Base-by-base conservation (phyloP, 2,888 invertebrate genomes). In the Octodonta nipae region DNA sequence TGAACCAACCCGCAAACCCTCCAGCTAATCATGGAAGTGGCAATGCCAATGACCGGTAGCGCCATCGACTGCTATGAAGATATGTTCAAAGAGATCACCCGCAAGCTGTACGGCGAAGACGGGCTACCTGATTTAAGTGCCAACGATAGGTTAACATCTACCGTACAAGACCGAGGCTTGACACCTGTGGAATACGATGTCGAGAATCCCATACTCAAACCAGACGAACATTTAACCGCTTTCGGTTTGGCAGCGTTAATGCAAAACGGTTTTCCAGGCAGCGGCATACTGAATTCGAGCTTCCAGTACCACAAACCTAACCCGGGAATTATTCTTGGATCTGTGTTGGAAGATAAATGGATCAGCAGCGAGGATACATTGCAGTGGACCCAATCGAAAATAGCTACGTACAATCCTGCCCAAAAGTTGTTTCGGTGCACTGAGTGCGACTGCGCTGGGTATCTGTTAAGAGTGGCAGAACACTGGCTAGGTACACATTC, bases 71-170 rank as follows among this genome's bases (percentile, higher is more conserved):
- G 68, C 58, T 75, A 83, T 66, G 83, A 84, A 65, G 83, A 83
- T 58, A 83, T 83, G 78, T 83, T 83, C 61, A 87, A 87, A 63
- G 88, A 88, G 71, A 87, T 88, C 56, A 87, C 87, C 41, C 75
- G 85, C 61, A 88, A 88, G 67, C 69, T 88, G 46, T 88, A 87
- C 65, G 87, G 87, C 42, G 85, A 86, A 62, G 86, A 87, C 62
- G 65, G 64, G 25, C 46, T 64, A 35, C 62, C 63, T 15, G 64
- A 65, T 42, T 46, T 63, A 33, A 51, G 50, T 33, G 44, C 51
- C 13, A 54, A 52, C 10, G 61, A 61, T 32, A 45, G 58, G 33
- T 41, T 55, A 28, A 47, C 55, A 14, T 50, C 51, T 10, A 44
- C 50, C 16, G 43, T 42, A 25, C 58, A 58, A 43, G 59, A 59